Evolutionary conservation across 2,113 vertebrate genomes (phyloP).

Genomic region (Misgurnus anguillicaudatus): DNA sequence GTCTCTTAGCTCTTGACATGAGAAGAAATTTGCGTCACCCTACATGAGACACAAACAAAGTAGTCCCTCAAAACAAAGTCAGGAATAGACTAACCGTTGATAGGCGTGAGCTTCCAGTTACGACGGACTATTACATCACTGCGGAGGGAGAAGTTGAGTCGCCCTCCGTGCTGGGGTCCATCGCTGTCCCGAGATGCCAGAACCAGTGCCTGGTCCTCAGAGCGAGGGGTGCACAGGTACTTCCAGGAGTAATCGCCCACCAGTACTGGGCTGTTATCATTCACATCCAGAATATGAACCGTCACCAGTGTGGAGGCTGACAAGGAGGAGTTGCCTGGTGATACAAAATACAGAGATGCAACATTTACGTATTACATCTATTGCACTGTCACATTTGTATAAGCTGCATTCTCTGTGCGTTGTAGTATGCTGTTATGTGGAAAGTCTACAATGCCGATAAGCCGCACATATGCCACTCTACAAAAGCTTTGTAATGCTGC

Average conservation of each 20-base stretch:
- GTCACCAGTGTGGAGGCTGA: constrained; percentile 75
- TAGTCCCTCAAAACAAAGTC: too few relatives aligned
- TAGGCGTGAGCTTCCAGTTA: constrained; percentile 80
- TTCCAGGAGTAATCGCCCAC: constrained; percentile 79
- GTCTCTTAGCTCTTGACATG: not conserved
- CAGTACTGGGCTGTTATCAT: constrained; percentile 76
- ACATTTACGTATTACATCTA: not conserved
- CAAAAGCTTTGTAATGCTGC: not conserved
- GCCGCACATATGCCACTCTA: not conserved
- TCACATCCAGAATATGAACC: constrained; percentile 79
- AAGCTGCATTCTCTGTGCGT: not conserved
- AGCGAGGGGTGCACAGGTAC: constrained; percentile 82
- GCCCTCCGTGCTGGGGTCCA: constrained; percentile 66
- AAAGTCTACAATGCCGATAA: not conserved
- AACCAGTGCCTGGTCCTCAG: constrained; percentile 78
- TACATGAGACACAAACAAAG: not conserved
- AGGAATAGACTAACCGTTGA: constrained; percentile 74
- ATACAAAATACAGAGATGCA: not conserved
- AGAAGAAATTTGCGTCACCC: not conserved
- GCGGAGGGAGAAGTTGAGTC: constrained; percentile 79
- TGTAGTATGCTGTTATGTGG: not conserved
- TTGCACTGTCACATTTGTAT: not conserved
- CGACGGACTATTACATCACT: constrained; percentile 73
- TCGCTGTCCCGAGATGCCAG: constrained; percentile 75
- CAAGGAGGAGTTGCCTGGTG: constrained; percentile 73